A percentile compares a stretch with the other conserved stretches of the same genome.
These are phyloP conservation scores for Forbesichthys papilliferus DNA, from an alignment of 2,113 vertebrate genomes.

Conservation along the genomic window DNA sequence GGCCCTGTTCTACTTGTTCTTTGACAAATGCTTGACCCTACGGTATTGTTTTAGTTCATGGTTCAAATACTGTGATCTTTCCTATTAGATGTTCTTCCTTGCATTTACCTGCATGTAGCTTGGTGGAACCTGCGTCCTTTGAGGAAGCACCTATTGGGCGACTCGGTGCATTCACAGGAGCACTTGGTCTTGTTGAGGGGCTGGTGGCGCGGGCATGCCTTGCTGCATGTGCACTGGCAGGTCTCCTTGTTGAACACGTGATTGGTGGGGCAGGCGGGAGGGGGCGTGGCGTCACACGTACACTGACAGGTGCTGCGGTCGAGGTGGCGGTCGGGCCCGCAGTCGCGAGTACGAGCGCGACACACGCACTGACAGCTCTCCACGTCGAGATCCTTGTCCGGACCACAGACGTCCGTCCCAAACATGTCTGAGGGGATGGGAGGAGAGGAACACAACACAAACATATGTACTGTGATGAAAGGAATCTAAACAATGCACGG, in stretches of 20 bases:
- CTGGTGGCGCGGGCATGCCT: slow-evolving; percentile 85
- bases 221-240: slow-evolving; percentile 88
- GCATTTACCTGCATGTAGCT: slow-evolving; percentile 88
- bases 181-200: slow-evolving; percentile 90
- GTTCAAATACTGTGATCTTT: no score
- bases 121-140: slow-evolving; percentile 89
- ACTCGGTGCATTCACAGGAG: slow-evolving; percentile 90
- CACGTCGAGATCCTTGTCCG: slow-evolving; percentile 88
- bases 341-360: slow-evolving; percentile 73
- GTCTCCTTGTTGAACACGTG: slow-evolving; percentile 86
- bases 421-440: slow-evolving; percentile 64
- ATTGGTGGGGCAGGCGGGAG: slow-evolving; percentile 77
- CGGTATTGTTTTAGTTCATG: no score
- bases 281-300: slow-evolving; percentile 78
- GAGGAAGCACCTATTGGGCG: slow-evolving; percentile 89
- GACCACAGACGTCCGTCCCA: slow-evolving; percentile 83
- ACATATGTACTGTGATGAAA: background rate
- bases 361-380: slow-evolving; percentile 93
- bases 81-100: background rate
- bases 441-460: slow-evolving; percentile 2
- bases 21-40: no score
- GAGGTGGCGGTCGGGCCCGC: slow-evolving; percentile 82
- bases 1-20: no score
- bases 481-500: no score
- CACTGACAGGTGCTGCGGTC: slow-evolving; percentile 89